Conservation (phyloP, 2,797 vertebrate genomes). For the Chelon auratus region DNA sequence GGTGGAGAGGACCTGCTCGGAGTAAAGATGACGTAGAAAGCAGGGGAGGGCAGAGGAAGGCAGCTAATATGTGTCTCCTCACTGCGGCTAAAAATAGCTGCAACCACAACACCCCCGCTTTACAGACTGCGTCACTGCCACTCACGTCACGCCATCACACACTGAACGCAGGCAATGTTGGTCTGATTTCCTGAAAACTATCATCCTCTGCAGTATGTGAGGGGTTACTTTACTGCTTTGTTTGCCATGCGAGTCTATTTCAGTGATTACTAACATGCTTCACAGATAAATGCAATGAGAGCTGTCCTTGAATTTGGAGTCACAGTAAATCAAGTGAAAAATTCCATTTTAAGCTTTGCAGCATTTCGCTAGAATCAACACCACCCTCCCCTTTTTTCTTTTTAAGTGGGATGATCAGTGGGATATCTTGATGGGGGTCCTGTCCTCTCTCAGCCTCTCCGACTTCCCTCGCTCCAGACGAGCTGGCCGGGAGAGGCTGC, state of each 20-base stretch:
- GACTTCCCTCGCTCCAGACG: not conserved
- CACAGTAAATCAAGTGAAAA: not conserved
- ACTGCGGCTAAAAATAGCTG: conserved; percentile 72
- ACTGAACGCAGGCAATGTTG: conserved; percentile 31
- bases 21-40: conserved; percentile 70
- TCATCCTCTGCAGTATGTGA: conserved; percentile 5
- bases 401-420: conserved; percentile 16
- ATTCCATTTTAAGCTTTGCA: not conserved
- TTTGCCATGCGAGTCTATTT: not conserved
- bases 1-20: conserved; percentile 37
- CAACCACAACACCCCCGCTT: conserved; percentile 66
- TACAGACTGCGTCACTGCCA: conserved; percentile 70
- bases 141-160: conserved; percentile 38
- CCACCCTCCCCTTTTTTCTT: conserved; percentile 4
- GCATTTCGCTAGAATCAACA: conserved; percentile 10
- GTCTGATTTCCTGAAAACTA: conserved; percentile 24
- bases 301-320: not conserved
- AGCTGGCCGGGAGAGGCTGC: conserved; percentile 44
- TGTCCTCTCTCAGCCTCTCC: not conserved
- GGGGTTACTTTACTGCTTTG: not conserved
- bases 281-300: not conserved
- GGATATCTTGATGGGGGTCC: conserved; percentile 16
- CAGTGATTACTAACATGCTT: not conserved
- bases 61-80: conserved; percentile 67
- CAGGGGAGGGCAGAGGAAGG: conserved; percentile 51